Base-by-base conservation (phyloP, 2,797 vertebrate species). In the Sparidentex hasta region DNA sequence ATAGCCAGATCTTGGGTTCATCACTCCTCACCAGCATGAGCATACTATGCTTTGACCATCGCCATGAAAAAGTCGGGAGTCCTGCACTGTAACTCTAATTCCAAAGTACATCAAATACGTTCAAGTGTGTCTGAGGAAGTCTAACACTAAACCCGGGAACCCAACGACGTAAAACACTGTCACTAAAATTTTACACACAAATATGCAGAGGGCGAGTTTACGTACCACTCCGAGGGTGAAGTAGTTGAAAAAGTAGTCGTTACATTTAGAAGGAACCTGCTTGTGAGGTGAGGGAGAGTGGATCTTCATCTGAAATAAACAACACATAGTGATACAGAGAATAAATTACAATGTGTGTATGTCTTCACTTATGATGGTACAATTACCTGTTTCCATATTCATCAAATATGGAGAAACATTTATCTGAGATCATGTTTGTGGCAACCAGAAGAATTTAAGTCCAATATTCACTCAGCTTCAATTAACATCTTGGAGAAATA, bases 171-270 rank as follows among this genome's bases (percentile, higher is more conserved):
- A 9, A 62, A 44, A 65, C 13, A 46, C 2, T 7, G 8, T 46
- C 33, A 54, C 17, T 21, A 14, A 54, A 33, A 38, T 38, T 9
- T 7, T 8, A 16, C 12, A 43, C 43, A 68, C 52, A 64, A 9
- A 65, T 1, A 58, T 1, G 21, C 7, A 11, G 0, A 3, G 0
- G 18, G 1, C 6, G 11, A 25, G 62, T 13, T 21, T 51, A 97
- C 98, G 90, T 94, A 99, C 98, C 97, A 99, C 96, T 92, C 98
- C 98, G 2, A 99, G 97, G 18, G 97, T 98, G 94, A 98, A 99
- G 91, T 99, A 99, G 93, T 99, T 99, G 96, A 98, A 99, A 95
- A 98, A 99, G 96, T 99, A 99, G 96, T 99, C 98, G 78, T 99
- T 99, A 96, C 98, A 99, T 95, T 99, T 99, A 9, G 98, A 98